These are phyloP conservation scores for Sula dactylatra DNA, from an alignment of 2,113 vertebrate genomes.

Conservation along the genomic window DNA sequence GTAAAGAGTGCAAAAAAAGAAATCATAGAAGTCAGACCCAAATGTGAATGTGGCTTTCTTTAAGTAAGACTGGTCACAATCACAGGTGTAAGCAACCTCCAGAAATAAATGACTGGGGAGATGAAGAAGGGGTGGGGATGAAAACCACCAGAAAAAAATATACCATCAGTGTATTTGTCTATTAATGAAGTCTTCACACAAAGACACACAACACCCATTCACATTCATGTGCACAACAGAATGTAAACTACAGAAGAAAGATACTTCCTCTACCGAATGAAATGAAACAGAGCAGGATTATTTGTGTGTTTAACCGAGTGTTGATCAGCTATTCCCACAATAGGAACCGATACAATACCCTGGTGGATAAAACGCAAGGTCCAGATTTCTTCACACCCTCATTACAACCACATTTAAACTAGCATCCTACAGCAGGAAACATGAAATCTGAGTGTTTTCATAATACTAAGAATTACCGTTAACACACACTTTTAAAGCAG, in stretches of 20 bases:
- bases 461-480: neutral
- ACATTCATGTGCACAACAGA: neutral
- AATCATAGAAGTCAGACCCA: neutral
- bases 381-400: neutral
- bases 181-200: slow-evolving; percentile 1
- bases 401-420: neutral
- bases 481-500: neutral
- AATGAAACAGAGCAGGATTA: neutral
- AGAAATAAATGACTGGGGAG: neutral
- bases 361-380: neutral
- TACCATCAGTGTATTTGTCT: neutral
- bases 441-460: neutral
- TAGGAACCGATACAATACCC: neutral
- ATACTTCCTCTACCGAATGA: neutral
- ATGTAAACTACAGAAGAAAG: neutral
- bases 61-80: neutral
- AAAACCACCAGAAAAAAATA: neutral
- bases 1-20: slow-evolving; percentile 1
- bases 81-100: neutral
- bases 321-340: neutral
- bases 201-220: slow-evolving; percentile 8
- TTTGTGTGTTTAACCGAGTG: neutral
- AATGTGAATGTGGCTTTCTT: neutral
- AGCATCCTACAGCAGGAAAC: neutral
- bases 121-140: neutral